Evolutionary conservation across 2,797 vertebrate genomes (phyloP), one percentile per base, ranked within the genome.

Genomic region (Percopsis omiscomaycus): DNA sequence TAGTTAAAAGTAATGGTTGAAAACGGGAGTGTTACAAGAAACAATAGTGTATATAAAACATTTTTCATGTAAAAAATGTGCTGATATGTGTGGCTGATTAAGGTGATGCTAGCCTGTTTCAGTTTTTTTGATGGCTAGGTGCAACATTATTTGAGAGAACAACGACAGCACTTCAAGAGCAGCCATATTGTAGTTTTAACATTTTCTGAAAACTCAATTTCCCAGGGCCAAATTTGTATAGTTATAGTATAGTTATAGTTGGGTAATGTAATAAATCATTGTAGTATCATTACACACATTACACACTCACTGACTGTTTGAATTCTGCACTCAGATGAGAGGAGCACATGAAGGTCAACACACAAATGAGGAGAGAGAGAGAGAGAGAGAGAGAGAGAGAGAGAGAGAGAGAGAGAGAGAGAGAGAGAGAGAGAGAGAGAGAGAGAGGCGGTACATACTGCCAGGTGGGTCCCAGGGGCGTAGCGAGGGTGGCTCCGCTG

Each of bases 401-500:
- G 54, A 63, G 56, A 58, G 15, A 63, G 64, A 76, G 55, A 69
- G 69, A 50, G 12, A 27, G 52, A 53, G 50, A 59, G n/a, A 22
- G 37, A 52, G 15, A 53, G 22, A 57, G 12, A 68, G 58, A 53
- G 66, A 32, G 68, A 46, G 46, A 65, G 59, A 66, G 58, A 60
- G 15, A 60, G 48, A 66, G 15, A 71, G 90, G 90, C 90, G 86
- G 94, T 95, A 95, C 94, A 95, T 96, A 95, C 95, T 93, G 93
- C 92, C 88, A 95, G 94, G 93, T 94, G 93, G 89, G 88, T 94
- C 91, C 93, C 93, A 77, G 94, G 92, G 86, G 91, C 91, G 86
- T 91, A 90, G 88, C 94, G 94, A 85, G 90, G 91, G 89, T 93
- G 92, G 93, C 89, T 95, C 94, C 92, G 92, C 93, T 94, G 92